Evolutionary conservation across 2,888 invertebrate species (phyloP).

Genomic region (Drosophila sordidula): DNA sequence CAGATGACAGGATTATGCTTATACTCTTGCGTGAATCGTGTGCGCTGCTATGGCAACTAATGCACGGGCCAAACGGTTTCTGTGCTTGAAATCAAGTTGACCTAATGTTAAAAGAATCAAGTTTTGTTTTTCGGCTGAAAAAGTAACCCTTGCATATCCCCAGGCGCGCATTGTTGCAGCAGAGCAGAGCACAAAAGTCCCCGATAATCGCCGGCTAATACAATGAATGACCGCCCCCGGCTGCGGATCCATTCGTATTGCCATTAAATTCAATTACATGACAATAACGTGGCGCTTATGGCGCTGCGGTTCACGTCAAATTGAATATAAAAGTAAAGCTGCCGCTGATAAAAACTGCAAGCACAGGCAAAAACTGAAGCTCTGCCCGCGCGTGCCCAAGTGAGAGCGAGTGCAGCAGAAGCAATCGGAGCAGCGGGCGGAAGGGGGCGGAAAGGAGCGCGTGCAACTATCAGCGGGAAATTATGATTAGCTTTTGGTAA

Average conservation of each 20-base stretch:
- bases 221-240: slow-evolving; percentile 69
- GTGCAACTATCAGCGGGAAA: slow-evolving; percentile 59
- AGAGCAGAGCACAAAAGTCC: slow-evolving; percentile 65
- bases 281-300: slow-evolving; percentile 79
- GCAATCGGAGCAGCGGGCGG: no score
- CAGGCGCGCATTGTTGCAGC: slow-evolving; percentile 48
- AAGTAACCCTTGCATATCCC: slow-evolving; percentile 19
- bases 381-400: slow-evolving; percentile 26
- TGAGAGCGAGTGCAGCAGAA: not conserved
- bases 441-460: not conserved
- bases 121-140: slow-evolving; percentile 16
- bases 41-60: slow-evolving; percentile 58
- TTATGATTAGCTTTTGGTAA: slow-evolving; percentile 75
- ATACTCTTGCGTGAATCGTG: slow-evolving; percentile 73
- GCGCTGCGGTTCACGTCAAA: slow-evolving; percentile 68
- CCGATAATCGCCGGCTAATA: slow-evolving; percentile 74
- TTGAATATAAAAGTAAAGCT: slow-evolving; percentile 78
- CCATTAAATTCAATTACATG: slow-evolving; percentile 80
- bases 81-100: slow-evolving; percentile 1
- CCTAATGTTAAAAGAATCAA: no score
- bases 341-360: slow-evolving; percentile 69
- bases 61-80: slow-evolving; percentile 23
- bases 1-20: slow-evolving; percentile 76
- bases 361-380: slow-evolving; percentile 46
- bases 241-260: slow-evolving; percentile 68